Conservation (phyloP, 2,888 invertebrate genomes). For the Drosophila leonis region DNA sequence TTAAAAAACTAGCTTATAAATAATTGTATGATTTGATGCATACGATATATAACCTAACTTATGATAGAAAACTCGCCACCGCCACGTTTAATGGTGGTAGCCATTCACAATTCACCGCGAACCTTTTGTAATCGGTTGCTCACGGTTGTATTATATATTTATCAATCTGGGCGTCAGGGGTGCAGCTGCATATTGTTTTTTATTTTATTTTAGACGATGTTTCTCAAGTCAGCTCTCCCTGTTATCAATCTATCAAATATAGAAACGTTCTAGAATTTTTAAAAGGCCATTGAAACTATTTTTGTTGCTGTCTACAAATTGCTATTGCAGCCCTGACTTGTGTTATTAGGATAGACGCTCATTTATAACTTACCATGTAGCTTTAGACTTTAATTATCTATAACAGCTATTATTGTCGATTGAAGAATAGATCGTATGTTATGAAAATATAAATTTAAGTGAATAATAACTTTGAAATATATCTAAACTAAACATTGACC, state of each 20-base stretch:
- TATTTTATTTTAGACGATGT: too few species aligned
- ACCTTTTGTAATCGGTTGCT: constrained; percentile 36
- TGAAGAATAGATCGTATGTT: not conserved
- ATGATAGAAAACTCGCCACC: constrained; percentile 83
- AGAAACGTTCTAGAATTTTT: not conserved
- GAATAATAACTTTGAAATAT: not conserved
- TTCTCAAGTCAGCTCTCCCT: not conserved
- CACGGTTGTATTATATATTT: constrained; percentile 43
- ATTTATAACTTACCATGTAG: constrained; percentile 10
- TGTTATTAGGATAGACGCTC: not conserved
- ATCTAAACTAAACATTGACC: not conserved
- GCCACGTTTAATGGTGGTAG: constrained; percentile 77
- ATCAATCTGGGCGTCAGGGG: constrained; percentile 14
- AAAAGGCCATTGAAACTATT: not conserved
- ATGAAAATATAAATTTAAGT: not conserved
- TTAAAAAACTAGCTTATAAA: constrained; percentile 86
- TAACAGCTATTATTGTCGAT: not conserved
- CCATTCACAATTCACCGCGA: constrained; percentile 58
- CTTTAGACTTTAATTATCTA: not conserved
- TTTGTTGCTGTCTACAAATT: not conserved
- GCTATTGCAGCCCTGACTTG: constrained; percentile 20
- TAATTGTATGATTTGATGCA: constrained; percentile 86
- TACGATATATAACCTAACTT: constrained; percentile 86
- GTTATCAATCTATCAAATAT: not conserved
- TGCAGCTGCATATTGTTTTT: not conserved